Base-by-base conservation (phyloP, 2,113 vertebrate species). In the Dipodomys ordii region DNA sequence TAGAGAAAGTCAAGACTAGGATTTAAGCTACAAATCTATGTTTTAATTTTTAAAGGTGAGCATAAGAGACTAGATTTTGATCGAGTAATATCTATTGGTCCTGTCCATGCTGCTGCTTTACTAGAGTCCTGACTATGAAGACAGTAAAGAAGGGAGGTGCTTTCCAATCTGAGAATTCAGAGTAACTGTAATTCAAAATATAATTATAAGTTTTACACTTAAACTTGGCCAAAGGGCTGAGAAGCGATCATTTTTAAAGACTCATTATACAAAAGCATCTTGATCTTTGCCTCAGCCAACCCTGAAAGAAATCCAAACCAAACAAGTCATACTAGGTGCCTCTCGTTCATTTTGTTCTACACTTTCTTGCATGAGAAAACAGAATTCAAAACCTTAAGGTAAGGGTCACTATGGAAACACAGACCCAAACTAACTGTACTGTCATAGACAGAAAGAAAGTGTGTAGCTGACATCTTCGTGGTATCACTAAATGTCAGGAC, bases 11-110 rank as follows among this genome's bases (percentile, higher is more conserved):
- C 46, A 30, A 30, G 2, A 32, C 39, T 72, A 11, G 11, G 20
- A 93, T 65, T 28, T 49, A 65, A 68, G 64, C 85, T 46, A 67
- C 9, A 74, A 69, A 77, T 82, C 60, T 44, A 57, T 57, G 20
- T 46, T 93, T 77, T 35, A 84, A 73, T 65, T 80, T 90, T 74
- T 49, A 74, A 22, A 30, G 32, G 60, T 94, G 53, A 89, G 89
- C 83, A 65, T 57, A 87, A 84, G 32, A 79, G 28, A 74, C 28
- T 74, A 57, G 4, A 25, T 18, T 53, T 4, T n/a, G 78, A 28
- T 15, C 86, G 28, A 82, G 86, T 44, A 83, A 39, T 7, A 7
- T 69, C 49, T 64, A n/a, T 4, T 4, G 60, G 28, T 39, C 60
- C 20, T 22, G 15, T 39, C 27, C n/a, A 6, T 20, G 30, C 0